Percentiles rank a stretch among this genome's conserved stretches.
Evolutionary conservation across 2,888 invertebrate genomes (phyloP).

Genomic region (Autographa pulchrina): DNA sequence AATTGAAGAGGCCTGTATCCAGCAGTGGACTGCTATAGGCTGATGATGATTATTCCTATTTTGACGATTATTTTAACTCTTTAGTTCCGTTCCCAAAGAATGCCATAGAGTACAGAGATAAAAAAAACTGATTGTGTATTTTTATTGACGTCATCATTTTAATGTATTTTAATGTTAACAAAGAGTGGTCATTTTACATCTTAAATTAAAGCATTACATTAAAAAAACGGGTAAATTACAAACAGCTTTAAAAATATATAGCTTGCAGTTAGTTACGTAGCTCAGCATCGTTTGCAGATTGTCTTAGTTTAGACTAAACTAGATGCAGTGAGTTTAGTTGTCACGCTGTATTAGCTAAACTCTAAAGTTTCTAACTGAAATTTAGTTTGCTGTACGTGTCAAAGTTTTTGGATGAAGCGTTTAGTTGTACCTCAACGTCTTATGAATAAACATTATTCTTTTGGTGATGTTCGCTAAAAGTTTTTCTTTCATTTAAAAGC

Average conservation of each 20-base stretch:
- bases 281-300: conserved; percentile 49
- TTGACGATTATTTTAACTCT: too few species aligned
- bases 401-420: conserved; percentile 7
- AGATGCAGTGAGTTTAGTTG: conserved; percentile 30
- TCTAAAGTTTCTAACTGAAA: conserved; percentile 35
- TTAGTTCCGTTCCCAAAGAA: too few species aligned
- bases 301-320: conserved; percentile 38
- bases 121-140: too few species aligned
- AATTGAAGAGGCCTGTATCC: too few species aligned
- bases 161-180: too few species aligned
- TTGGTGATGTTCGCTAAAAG: background rate
- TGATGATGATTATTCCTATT: too few species aligned
- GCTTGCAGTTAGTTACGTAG: conserved; percentile 22
- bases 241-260: conserved; percentile 28
- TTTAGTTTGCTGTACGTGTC: conserved; percentile 14
- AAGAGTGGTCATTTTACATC: too few species aligned
- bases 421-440: background rate
- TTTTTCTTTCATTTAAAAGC: background rate
- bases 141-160: too few species aligned
- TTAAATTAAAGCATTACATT: background rate
- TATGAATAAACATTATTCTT: conserved; percentile 6
- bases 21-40: too few species aligned
- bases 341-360: conserved; percentile 40
- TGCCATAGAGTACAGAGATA: too few species aligned
- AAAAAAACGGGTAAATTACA: conserved; percentile 10